Percentiles rank a stretch among this genome's conserved stretches.
Evolutionary conservation across 2,888 invertebrate species (phyloP).

Genomic region (Fragum whitleyi): DNA sequence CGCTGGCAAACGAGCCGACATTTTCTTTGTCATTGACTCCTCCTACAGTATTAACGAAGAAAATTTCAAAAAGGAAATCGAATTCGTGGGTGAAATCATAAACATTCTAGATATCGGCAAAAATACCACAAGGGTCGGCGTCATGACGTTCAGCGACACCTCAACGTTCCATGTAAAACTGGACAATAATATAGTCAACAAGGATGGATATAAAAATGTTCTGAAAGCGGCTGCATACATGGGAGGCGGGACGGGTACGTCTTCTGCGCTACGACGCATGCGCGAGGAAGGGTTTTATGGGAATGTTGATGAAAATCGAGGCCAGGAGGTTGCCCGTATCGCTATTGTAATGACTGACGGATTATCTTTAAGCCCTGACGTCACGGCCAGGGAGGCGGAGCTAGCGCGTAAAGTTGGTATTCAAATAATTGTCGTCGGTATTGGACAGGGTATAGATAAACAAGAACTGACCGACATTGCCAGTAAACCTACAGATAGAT

Average conservation of each 20-base stretch:
- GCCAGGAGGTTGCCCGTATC: conserved; percentile 71
- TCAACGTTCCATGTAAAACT: conserved; percentile 64
- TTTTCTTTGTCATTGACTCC: conserved; percentile 71
- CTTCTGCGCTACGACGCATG: conserved; percentile 68
- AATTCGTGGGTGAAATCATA: conserved; percentile 69
- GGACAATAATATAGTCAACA: conserved; percentile 49
- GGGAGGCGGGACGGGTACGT: conserved; percentile 73
- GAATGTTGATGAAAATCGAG: conserved; percentile 23
- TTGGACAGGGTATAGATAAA: conserved; percentile 73
- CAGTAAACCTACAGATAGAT: conserved; percentile 69
- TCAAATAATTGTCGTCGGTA: conserved; percentile 79
- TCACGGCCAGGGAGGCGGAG: conserved; percentile 73
- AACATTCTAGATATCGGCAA: conserved; percentile 71
- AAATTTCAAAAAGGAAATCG: conserved; percentile 74
- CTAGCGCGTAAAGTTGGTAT: conserved; percentile 72
- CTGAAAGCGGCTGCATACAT: conserved; percentile 59
- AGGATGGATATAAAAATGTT: conserved; percentile 56
- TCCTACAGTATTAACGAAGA: conserved; percentile 77
- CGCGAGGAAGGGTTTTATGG: conserved; percentile 68
- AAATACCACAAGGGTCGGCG: conserved; percentile 70
- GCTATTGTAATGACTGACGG: conserved; percentile 81
- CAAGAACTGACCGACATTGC: conserved; percentile 76
- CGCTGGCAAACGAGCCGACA: conserved; percentile 70
- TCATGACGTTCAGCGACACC: conserved; percentile 69
- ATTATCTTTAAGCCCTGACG: conserved; percentile 70